Conservation (phyloP, 2,797 vertebrate species). For the Furcifer pardalis region DNA sequence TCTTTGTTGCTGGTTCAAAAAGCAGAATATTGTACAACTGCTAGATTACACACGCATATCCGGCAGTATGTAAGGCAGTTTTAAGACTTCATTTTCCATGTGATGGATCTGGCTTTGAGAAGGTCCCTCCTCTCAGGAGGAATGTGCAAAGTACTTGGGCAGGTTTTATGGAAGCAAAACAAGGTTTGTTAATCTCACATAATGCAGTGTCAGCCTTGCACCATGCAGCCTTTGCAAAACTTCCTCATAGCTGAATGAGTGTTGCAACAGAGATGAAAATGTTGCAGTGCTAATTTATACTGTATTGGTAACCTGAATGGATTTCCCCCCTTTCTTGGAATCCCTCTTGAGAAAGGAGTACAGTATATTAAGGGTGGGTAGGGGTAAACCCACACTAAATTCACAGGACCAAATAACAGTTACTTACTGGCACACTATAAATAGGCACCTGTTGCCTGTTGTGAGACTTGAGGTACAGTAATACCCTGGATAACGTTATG, state of each 20-base stretch:
- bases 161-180: constrained; percentile 1
- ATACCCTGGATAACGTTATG: too few relatives aligned
- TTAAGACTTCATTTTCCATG: background rate
- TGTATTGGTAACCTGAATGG: background rate
- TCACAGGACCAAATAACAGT: background rate
- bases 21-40: background rate
- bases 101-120: background rate
- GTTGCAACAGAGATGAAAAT: background rate
- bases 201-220: background rate
- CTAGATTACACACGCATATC: background rate
- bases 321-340: background rate
- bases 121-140: background rate
- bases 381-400: background rate
- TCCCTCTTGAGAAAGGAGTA: background rate
- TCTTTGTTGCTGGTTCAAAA: background rate
- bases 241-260: background rate
- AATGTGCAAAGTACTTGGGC: background rate
- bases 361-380: background rate
- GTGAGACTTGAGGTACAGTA: background rate
- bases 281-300: background rate
- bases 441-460: background rate
- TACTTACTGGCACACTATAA: background rate
- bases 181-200: background rate
- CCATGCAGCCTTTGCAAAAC: background rate
- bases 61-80: background rate